Base-by-base conservation (phyloP, 2,797 vertebrate genomes). In the Anableps anableps region DNA sequence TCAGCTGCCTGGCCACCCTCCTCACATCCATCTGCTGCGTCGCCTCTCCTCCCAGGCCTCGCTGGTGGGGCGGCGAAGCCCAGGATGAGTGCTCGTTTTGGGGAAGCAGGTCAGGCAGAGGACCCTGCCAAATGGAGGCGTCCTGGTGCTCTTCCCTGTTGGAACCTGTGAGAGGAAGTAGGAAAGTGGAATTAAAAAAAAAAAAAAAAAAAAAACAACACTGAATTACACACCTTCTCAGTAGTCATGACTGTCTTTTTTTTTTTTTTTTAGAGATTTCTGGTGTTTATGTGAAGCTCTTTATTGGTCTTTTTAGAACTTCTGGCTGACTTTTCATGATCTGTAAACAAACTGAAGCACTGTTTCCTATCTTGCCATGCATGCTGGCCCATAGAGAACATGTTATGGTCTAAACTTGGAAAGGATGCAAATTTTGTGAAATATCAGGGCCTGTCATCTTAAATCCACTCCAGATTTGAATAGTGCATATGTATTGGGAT, bases 1-100 rank as follows among this genome's bases (percentile, higher is more conserved):
- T 94, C 80, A 96, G 93, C 90, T 94, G 94, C 31, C 71, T 10
- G 55, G 92, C 95, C 81, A 96, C 86, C 26, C 91, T 90, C 66
- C 86, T 79, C 50, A 92, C 76, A 23, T 86, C 86, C 82, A 85
- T 80, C 55, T 91, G 89, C 83, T 84, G 92, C 62, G 2, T 38
- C 0, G 77, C 48, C 85, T 83, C 88, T 36, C 62, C 82, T 16
- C 79, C 16, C 53, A 85, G 72, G 71, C 60, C 73, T 78, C 89
- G 34, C 41, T 2, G 86, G 85, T 75, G 72, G 19, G 41, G 81
- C 3, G 70, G 45, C 0, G 78, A 74, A 26, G 26, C 84, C 89
- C 84, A 31, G 80, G 80, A 76, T 0, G 80, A 80, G 38, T 29
- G 89, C 81, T 91, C 91, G 29, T 89, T 92, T 50, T 77, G 89